Conservation (phyloP, 2,113 vertebrate species). For the Amblyopsis rosae region DNA sequence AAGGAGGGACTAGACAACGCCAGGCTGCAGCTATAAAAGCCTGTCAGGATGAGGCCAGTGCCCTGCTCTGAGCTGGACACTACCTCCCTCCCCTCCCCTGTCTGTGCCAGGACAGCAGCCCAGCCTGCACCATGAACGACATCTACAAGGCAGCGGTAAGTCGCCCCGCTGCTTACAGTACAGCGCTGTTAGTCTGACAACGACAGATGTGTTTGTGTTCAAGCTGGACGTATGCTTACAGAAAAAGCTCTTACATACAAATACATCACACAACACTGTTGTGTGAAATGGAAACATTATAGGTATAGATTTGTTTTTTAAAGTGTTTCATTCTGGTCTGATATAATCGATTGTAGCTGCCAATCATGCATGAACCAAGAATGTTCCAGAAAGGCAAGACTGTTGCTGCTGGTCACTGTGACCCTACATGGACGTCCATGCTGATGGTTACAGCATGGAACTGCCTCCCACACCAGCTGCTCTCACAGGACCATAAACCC, state of each 20-base stretch:
- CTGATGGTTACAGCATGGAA: conserved; percentile 22
- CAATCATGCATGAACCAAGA: not conserved
- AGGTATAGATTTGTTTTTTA: too few species aligned
- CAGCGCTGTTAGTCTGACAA: too few species aligned
- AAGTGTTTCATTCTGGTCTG: not conserved
- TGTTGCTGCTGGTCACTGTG: conserved; percentile 16
- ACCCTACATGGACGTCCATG: conserved; percentile 30
- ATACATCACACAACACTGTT: too few species aligned
- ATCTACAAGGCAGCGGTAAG: conserved; percentile 79
- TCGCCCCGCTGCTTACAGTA: conserved; percentile 6
- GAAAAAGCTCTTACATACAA: too few species aligned
- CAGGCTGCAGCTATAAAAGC: conserved; percentile 67
- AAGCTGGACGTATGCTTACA: too few species aligned
- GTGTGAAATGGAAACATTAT: too few species aligned
- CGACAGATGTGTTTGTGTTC: too few species aligned
- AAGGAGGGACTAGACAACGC: conserved; percentile 59
- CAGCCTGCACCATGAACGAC: conserved; percentile 72
- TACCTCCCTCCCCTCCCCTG: conserved; percentile 37
- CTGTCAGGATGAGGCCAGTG: conserved; percentile 54
- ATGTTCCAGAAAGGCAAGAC: not conserved
- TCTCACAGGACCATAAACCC: conserved; percentile 48
- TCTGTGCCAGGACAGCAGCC: conserved; percentile 62
- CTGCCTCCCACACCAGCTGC: conserved; percentile 44
- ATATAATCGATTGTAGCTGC: not conserved
- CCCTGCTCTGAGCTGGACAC: conserved; percentile 67